Evolutionary conservation across 2,888 invertebrate genomes (phyloP).

Genomic region (Cheilosia vulpina): DNA sequence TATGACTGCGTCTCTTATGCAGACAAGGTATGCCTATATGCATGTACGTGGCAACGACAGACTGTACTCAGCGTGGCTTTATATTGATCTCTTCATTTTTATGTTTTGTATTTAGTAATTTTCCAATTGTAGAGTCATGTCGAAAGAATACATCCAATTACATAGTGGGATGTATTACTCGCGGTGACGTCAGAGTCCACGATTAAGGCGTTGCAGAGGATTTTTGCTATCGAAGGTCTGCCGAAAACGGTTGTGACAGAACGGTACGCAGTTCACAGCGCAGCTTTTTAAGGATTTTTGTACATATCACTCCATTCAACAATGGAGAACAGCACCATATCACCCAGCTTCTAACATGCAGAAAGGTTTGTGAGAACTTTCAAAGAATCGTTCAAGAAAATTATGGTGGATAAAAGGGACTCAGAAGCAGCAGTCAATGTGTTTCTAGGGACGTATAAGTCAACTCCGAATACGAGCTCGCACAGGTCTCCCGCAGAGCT

Average conservation of each 20-base stretch:
- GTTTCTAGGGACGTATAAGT: conserved; percentile 34
- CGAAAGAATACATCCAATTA: too few species aligned
- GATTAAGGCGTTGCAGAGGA: conserved; percentile 59
- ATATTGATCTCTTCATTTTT: too few species aligned
- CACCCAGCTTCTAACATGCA: conserved; percentile 45
- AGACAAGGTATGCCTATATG: too few species aligned
- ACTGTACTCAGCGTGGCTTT: too few species aligned
- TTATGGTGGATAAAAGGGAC: conserved; percentile 22
- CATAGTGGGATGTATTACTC: too few species aligned
- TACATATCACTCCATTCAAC: conserved; percentile 73
- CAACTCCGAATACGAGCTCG: too few species aligned
- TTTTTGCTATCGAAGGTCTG: conserved; percentile 76
- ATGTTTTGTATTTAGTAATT: too few species aligned
- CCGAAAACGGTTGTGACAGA: conserved; percentile 75
- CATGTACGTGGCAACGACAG: too few species aligned
- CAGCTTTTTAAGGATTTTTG: conserved; percentile 74
- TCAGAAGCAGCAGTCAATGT: conserved; percentile 17
- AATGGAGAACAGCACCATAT: conserved; percentile 74
- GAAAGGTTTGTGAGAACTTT: conserved; percentile 69
- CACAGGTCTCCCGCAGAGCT: too few species aligned
- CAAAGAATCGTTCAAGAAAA: conserved; percentile 38
- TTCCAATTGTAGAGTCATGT: too few species aligned
- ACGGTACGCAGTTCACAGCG: conserved; percentile 75
- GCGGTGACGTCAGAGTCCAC: conserved; percentile 35
- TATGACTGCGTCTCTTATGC: too few species aligned